A percentile compares a stretch with the other conserved stretches of the same genome.
These are phyloP conservation scores for Furcifer pardalis DNA, from an alignment of 2,797 vertebrate species.

Conservation along the genomic window DNA sequence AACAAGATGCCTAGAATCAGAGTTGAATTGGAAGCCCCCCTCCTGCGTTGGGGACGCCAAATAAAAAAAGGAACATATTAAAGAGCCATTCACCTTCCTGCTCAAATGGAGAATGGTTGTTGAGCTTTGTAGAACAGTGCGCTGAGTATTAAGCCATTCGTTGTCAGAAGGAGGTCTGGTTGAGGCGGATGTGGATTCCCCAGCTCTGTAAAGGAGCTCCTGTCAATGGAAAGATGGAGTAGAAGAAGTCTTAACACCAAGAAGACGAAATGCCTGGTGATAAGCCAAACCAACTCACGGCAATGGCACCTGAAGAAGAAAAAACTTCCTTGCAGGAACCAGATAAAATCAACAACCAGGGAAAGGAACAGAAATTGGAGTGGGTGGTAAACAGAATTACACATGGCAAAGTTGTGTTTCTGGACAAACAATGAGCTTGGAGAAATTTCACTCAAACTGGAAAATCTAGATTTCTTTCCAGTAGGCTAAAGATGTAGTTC, in stretches of 20 bases:
- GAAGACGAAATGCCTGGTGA: too few species aligned
- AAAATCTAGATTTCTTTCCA: too few species aligned
- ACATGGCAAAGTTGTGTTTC: neutral
- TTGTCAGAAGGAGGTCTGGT: slow-evolving; percentile 41
- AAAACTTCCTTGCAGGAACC: neutral
- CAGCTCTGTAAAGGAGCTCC: slow-evolving; percentile 13
- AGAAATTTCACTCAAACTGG: neutral
- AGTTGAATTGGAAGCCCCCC: slow-evolving; percentile 24
- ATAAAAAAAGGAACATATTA: slow-evolving; percentile 29
- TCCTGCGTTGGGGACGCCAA: neutral
- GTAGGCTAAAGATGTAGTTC: too few species aligned
- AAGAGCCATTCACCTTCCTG: neutral
- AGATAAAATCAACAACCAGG: slow-evolving; percentile 7
- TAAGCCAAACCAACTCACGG: too few species aligned
- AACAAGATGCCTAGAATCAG: slow-evolving; percentile 32
- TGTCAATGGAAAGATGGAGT: slow-evolving; percentile 19
- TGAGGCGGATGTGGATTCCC: neutral
- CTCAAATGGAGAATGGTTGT: slow-evolving; percentile 35
- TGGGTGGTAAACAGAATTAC: neutral
- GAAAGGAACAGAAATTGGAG: neutral
- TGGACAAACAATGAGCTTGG: too few species aligned
- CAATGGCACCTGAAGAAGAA: too few species aligned
- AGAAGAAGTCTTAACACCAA: neutral
- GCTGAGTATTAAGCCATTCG: slow-evolving; percentile 36
- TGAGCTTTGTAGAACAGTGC: slow-evolving; percentile 29